Conservation (phyloP, 2,113 vertebrate species). For the Passer domesticus region DNA sequence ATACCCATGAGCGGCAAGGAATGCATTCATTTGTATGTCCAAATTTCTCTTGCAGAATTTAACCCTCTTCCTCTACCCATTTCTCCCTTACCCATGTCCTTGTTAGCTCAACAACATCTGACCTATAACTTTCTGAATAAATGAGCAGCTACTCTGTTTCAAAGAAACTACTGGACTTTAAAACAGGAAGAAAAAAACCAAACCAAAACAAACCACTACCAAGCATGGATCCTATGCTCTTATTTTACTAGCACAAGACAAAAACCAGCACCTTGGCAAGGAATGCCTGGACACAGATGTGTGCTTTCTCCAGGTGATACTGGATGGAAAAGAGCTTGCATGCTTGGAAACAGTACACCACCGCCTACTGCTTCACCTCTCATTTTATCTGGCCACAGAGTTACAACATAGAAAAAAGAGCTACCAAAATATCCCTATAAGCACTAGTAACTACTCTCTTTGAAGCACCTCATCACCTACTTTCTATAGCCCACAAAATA, state of each 20-base stretch:
- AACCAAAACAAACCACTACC: too few relatives aligned
- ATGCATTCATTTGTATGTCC: fast-evolving
- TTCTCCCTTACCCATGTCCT: not conserved
- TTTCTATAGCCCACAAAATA: not conserved
- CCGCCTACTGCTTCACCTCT: not conserved
- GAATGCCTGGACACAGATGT: not conserved
- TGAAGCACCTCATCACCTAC: not conserved
- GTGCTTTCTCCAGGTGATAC: fast-evolving
- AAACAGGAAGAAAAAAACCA: not conserved
- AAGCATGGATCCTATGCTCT: not conserved
- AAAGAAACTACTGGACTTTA: not conserved
- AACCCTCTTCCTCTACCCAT: not conserved
- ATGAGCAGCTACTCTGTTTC: not conserved
- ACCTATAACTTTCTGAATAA: not conserved
- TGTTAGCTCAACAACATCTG: not conserved
- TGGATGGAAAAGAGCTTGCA: not conserved
- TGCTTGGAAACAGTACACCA: not conserved
- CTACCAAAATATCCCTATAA: not conserved
- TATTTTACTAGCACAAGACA: fast-evolving
- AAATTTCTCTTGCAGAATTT: not conserved
- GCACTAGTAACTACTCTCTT: not conserved
- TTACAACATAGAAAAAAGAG: not conserved
- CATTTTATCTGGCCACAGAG: not conserved
- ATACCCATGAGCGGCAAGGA: not conserved
- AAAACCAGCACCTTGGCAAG: not conserved